These are phyloP conservation scores for Sterrhoptilus dennistouni DNA, from an alignment of 2,113 vertebrate genomes.

Conservation along the genomic window DNA sequence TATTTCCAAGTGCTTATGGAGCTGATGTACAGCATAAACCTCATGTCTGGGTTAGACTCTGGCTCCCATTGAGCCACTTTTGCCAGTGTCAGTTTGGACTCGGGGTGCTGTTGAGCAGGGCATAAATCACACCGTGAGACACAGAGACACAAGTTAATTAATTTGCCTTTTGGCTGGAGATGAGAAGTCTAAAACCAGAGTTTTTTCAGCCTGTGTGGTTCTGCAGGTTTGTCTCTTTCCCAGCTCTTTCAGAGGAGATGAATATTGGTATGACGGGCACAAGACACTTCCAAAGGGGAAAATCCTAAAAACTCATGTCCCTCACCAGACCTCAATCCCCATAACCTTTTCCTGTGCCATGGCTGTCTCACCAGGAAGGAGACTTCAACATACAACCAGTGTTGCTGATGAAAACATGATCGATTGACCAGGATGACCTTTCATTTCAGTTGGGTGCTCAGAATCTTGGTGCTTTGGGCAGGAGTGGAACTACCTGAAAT, in stretches of 20 bases:
- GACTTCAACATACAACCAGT: neutral
- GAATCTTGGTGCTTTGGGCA: neutral
- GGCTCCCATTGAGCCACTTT: neutral
- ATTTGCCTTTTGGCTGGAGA: neutral
- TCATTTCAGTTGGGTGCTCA: neutral
- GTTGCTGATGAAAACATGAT: neutral
- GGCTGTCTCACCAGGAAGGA: neutral
- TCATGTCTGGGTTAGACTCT: neutral
- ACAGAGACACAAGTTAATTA: neutral
- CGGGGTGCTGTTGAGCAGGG: neutral
- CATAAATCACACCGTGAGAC: neutral
- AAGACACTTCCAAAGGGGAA: neutral
- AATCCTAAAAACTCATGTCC: neutral
- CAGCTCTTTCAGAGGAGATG: neutral
- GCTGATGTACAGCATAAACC: neutral
- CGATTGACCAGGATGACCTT: neutral
- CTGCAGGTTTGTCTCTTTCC: neutral
- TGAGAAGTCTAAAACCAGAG: neutral
- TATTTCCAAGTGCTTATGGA: neutral
- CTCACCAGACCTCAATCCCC: neutral
- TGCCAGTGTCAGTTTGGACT: neutral
- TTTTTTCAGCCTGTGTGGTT: neutral
- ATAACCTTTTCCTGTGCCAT: rapidly evolving
- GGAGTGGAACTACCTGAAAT: neutral
- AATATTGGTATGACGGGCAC: neutral